phyloP scores from a whole-genome alignment of 2,113 vertebrate genomes.

The Ptilorrhoa leucosticta region DNA sequence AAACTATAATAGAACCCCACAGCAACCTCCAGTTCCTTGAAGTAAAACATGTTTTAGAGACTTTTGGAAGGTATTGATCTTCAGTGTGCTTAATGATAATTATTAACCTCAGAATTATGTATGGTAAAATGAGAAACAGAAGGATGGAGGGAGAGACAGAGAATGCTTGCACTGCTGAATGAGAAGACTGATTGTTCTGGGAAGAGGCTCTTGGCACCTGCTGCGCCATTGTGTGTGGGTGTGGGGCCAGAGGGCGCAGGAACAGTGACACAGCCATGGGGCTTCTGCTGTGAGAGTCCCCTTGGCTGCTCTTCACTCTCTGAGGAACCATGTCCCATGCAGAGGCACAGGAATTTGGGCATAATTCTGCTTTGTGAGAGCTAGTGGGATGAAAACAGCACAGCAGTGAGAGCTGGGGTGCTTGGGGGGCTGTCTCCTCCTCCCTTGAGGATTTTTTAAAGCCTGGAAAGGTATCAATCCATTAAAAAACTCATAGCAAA shows the following conservation, averaged over 20 bases:
- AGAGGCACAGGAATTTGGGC: not conserved
- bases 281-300: not conserved
- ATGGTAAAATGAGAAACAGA: not conserved
- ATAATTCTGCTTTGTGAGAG: not conserved
- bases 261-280: accelerated
- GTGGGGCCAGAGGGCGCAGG: not conserved
- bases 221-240: not conserved
- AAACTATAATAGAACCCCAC: not conserved
- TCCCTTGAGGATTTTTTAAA: not conserved
- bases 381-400: accelerated
- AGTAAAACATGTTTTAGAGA: not conserved
- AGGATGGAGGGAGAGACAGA: not conserved
- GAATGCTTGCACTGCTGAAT: not conserved
- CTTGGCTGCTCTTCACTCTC: not conserved
- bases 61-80: not conserved
- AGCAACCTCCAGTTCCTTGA: not conserved
- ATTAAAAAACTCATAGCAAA: constrained; percentile 21
- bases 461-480: not conserved
- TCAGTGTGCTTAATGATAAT: not conserved
- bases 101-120: not conserved
- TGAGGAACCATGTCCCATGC: accelerated
- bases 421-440: not conserved
- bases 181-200: not conserved
- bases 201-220: accelerated
- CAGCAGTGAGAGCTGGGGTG: accelerated